These are phyloP conservation scores for Drosophila stalkeri DNA, from an alignment of 2,888 invertebrate species.

Conservation along the genomic window DNA sequence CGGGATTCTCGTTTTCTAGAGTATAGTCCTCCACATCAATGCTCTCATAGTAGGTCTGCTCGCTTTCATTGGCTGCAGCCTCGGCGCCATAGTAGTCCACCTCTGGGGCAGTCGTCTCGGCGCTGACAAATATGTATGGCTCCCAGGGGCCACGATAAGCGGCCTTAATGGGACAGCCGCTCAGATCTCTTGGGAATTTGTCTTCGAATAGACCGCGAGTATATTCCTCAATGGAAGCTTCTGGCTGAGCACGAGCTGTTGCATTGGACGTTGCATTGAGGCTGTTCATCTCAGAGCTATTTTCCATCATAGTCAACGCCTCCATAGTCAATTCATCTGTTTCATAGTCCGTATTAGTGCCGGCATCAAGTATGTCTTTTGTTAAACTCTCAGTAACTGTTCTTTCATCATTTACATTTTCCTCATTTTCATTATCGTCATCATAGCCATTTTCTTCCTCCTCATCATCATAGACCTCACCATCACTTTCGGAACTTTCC, in stretches of 20 bases:
- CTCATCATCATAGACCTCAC: conserved; percentile 4
- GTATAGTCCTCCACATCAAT: conserved; percentile 23
- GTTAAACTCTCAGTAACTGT: background rate
- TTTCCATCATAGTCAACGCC: background rate
- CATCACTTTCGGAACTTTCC: conserved; percentile 27
- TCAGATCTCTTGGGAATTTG: conserved; percentile 83
- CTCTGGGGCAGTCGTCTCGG: conserved; percentile 3
- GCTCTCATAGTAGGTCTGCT: conserved; percentile 35
- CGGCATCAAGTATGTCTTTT: background rate
- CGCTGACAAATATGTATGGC: conserved; percentile 78
- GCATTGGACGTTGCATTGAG: background rate
- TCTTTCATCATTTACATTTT: background rate
- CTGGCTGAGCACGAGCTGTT: conserved; percentile 3
- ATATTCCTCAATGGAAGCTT: conserved; percentile 60
- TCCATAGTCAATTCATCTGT: background rate
- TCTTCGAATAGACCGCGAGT: conserved; percentile 71
- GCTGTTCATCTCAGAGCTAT: background rate
- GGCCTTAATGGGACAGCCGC: conserved; percentile 81
- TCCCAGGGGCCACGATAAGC: conserved; percentile 82
- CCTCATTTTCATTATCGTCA: background rate
- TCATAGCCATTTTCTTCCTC: conserved; percentile 2
- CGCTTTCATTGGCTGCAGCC: conserved; percentile 2
- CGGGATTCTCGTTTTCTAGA: background rate
- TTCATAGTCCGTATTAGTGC: background rate
- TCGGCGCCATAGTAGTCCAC: conserved; percentile 26